These are phyloP conservation scores for Danio choprae DNA, from an alignment of 2,797 vertebrate genomes.

Conservation along the genomic window DNA sequence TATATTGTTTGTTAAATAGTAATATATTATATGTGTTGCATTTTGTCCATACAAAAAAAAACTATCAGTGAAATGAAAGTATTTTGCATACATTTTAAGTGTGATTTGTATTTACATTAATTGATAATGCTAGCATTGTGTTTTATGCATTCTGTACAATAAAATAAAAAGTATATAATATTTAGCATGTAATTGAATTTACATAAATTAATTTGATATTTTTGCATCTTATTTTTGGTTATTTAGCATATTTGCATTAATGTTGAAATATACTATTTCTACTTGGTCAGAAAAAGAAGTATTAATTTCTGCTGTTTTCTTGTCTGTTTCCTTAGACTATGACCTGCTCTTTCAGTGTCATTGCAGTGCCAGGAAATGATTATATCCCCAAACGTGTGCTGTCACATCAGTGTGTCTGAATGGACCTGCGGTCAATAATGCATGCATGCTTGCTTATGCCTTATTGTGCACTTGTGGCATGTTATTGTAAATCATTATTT, in stretches of 20 bases:
- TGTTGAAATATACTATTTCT: background rate
- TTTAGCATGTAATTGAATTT: background rate
- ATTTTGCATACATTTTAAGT: background rate
- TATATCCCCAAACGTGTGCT: constrained; percentile 32
- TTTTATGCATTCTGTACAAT: too few relatives aligned
- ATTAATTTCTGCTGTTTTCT: background rate
- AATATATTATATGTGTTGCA: too few relatives aligned
- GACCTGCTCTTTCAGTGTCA: constrained; percentile 60
- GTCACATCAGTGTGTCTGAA: constrained; percentile 41
- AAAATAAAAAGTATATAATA: too few relatives aligned
- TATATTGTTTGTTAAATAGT: too few relatives aligned
- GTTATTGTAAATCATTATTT: background rate
- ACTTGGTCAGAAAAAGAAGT: too few relatives aligned
- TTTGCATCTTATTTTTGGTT: background rate
- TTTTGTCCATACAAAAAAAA: too few relatives aligned
- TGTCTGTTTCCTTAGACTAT: constrained; percentile 51
- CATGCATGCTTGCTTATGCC: background rate
- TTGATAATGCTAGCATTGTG: too few relatives aligned
- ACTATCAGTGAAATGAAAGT: too few relatives aligned
- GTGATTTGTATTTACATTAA: too few relatives aligned
- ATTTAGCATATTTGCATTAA: too few relatives aligned
- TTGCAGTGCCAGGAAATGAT: constrained; percentile 55
- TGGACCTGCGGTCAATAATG: background rate
- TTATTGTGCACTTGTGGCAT: background rate
- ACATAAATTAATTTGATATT: background rate